phyloP scores from a whole-genome alignment of 2,888 invertebrate species.

The Endotricha flammealis region DNA sequence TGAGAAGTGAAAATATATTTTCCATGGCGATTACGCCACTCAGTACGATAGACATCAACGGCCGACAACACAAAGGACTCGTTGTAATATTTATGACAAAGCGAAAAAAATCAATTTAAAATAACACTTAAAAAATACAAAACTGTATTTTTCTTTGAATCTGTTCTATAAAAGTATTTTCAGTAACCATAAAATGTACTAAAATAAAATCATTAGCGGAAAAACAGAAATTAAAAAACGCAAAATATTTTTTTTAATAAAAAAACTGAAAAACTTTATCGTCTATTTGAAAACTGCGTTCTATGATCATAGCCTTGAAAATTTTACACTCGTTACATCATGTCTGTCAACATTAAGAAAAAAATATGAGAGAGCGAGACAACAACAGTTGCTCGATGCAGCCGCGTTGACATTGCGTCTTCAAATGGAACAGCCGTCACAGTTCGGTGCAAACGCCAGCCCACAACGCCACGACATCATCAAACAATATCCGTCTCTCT shows the following conservation, averaged over 20 bases:
- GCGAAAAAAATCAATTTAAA: background rate
- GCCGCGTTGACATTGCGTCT: slow-evolving; percentile 56
- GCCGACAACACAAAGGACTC: slow-evolving; percentile 12
- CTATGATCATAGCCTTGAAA: slow-evolving; percentile 43
- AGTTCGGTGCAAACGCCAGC: slow-evolving; percentile 64
- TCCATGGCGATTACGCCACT: slow-evolving; percentile 2
- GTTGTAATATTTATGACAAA: background rate
- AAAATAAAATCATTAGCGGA: background rate
- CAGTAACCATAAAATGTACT: background rate
- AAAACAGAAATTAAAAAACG: background rate
- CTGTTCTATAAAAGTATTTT: background rate
- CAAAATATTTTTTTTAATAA: too few species aligned
- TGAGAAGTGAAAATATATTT: too few species aligned
- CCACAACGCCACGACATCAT: slow-evolving; percentile 45
- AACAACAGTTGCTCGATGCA: slow-evolving; percentile 28
- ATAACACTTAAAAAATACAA: background rate
- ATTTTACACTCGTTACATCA: slow-evolving; percentile 48
- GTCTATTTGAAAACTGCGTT: slow-evolving; percentile 33
- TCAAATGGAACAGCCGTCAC: slow-evolving; percentile 65
- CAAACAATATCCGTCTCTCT: slow-evolving; percentile 44
- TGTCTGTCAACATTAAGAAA: slow-evolving; percentile 51
- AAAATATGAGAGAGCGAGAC: slow-evolving; percentile 54
- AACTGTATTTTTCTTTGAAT: slow-evolving; percentile 1
- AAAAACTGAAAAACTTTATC: slow-evolving; percentile 9
- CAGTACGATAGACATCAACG: slow-evolving; percentile 45